These are phyloP conservation scores for Cardiocondyla obscurior DNA, from an alignment of 1,140 invertebrate species.

Conservation along the genomic window DNA sequence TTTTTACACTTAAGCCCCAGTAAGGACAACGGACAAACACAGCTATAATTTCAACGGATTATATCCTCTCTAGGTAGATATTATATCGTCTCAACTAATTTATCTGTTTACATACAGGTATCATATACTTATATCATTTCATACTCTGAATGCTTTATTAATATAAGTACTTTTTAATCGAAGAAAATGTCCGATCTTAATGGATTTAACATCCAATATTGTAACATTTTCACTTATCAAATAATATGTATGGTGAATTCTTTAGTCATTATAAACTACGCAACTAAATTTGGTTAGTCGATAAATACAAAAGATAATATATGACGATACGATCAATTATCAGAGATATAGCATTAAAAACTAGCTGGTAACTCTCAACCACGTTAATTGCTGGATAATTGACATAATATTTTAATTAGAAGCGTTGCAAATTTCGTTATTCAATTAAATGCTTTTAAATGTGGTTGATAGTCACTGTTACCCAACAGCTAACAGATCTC, in stretches of 20 bases:
- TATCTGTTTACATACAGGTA: neutral
- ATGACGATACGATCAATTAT: constrained; percentile 35
- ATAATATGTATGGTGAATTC: constrained; percentile 47
- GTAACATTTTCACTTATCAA: constrained; percentile 22
- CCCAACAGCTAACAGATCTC: constrained; percentile 15
- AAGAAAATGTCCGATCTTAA: constrained; percentile 13
- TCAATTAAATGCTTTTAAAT: neutral
- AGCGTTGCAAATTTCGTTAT: constrained; percentile 1
- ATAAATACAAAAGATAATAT: constrained; percentile 61
- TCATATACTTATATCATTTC: constrained; percentile 29
- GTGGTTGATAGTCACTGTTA: constrained; percentile 44
- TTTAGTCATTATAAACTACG: constrained; percentile 24
- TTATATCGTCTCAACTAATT: neutral
- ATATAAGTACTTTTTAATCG: constrained; percentile 25
- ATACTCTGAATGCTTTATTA: constrained; percentile 15
- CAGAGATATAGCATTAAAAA: constrained; percentile 22
- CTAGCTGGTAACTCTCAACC: constrained; percentile 50
- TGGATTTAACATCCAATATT: constrained; percentile 8
- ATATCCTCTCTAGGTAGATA: neutral
- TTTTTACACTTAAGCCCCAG: constrained; percentile 40
- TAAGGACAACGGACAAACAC: constrained; percentile 53
- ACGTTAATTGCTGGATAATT: constrained; percentile 8
- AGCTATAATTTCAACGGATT: constrained; percentile 1
- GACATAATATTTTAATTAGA: constrained; percentile 1
- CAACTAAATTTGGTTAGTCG: constrained; percentile 70